These are phyloP conservation scores for Anneissia japonica DNA, from an alignment of 35 echinoderm and acorn worm genomes.

Conservation along the genomic window DNA sequence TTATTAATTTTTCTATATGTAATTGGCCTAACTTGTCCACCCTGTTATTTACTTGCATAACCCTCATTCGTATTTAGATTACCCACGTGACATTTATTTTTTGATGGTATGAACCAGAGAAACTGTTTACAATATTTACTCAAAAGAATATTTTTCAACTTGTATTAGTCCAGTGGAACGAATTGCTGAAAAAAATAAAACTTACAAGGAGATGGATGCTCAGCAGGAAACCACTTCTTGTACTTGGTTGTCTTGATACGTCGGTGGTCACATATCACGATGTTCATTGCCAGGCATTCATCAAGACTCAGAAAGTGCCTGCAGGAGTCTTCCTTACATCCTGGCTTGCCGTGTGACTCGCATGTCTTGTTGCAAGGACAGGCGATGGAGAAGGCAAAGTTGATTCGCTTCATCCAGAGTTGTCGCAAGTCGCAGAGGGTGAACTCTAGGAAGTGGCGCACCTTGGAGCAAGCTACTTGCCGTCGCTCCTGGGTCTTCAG, in stretches of 20 bases:
- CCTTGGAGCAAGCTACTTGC: constrained; percentile 9
- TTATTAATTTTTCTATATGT: no score
- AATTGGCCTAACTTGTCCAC: no score
- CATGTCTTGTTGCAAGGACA: constrained; percentile 49
- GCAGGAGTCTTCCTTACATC: constrained; percentile 31
- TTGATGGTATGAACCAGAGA: no score
- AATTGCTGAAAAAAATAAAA: not conserved
- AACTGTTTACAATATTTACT: no score
- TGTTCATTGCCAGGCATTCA: constrained; percentile 51
- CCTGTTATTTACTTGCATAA: no score
- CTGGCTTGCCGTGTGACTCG: constrained; percentile 14
- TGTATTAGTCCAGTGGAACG: not conserved
- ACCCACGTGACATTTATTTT: no score
- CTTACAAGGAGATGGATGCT: constrained; percentile 47
- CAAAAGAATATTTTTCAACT: no score
- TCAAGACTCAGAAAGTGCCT: constrained; percentile 65
- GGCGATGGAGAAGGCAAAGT: constrained; percentile 33
- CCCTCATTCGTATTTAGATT: no score
- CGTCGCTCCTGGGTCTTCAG: not conserved
- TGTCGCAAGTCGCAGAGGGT: constrained; percentile 51
- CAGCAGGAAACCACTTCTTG: constrained; percentile 71
- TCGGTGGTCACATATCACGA: constrained; percentile 58
- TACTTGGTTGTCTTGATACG: constrained; percentile 51
- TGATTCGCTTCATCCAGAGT: constrained; percentile 67
- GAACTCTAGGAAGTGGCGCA: constrained; percentile 51